phyloP scores from a whole-genome alignment of 1,140 invertebrate species.

The Brevipalpus yothersi region DNA sequence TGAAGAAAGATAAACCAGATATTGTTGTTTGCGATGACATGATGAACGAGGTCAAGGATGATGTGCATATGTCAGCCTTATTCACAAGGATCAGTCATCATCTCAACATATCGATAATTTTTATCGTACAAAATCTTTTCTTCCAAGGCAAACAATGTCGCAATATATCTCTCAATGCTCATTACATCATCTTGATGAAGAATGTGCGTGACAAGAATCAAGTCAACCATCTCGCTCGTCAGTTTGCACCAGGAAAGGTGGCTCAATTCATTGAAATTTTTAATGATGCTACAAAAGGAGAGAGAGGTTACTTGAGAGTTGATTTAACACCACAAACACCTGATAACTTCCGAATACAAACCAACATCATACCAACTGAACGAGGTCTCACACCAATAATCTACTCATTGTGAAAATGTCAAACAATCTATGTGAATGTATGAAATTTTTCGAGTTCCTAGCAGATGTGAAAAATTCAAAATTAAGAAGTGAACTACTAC shows the following conservation, averaged over 20 bases:
- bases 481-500: neutral
- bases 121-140: no score
- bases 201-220: neutral
- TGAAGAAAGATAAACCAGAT: no score
- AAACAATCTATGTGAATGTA: neutral
- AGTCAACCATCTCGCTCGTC: neutral
- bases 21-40: no score
- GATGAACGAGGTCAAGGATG: no score
- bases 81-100: no score
- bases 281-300: neutral
- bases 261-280: neutral
- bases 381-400: neutral
- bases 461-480: neutral
- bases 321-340: neutral
- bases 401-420: neutral
- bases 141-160: no score
- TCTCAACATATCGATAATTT: no score
- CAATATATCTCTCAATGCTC: no score
- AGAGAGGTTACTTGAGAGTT: neutral
- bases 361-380: neutral
- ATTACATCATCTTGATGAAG: neutral
- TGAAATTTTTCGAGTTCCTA: neutral
- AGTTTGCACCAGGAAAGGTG: neutral
- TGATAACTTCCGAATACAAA: neutral
- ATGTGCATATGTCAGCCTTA: no score